phyloP scores from a whole-genome alignment of 2,113 vertebrate genomes.

The Furnarius figulus region DNA sequence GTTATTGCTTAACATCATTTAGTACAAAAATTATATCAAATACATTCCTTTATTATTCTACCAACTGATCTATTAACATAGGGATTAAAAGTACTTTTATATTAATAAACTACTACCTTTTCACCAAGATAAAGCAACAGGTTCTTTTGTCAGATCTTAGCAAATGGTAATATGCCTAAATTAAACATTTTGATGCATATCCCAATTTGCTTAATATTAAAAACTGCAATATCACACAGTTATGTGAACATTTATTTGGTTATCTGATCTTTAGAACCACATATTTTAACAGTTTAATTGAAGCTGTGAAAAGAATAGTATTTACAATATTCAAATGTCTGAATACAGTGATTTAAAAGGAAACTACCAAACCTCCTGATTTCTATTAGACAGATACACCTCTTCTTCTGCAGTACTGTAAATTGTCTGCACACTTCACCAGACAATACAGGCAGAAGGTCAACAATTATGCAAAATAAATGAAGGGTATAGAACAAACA shows the following conservation, averaged over 20 bases:
- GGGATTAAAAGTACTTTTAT: not conserved
- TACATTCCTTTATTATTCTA: not conserved
- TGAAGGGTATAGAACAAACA: constrained; percentile 55
- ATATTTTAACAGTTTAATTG: not conserved
- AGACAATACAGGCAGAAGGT: constrained; percentile 53
- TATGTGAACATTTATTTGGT: not conserved
- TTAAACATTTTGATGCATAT: not conserved
- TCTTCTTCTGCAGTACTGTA: constrained; percentile 29
- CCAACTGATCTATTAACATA: not conserved
- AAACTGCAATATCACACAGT: not conserved
- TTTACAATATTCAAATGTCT: not conserved
- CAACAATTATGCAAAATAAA: constrained; percentile 73
- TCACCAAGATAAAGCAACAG: not conserved
- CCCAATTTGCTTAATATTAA: not conserved
- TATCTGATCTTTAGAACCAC: not conserved
- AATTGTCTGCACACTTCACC: constrained; percentile 36
- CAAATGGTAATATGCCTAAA: not conserved
- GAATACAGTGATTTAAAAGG: not conserved
- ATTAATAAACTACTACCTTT: not conserved
- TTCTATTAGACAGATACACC: not conserved
- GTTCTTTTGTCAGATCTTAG: not conserved
- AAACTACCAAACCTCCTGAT: not conserved
- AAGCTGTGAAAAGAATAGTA: not conserved
- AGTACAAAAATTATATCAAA: not conserved
- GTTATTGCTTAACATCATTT: not conserved